Conservation (phyloP, 2,888 invertebrate genomes). For the Atrina japonica region DNA sequence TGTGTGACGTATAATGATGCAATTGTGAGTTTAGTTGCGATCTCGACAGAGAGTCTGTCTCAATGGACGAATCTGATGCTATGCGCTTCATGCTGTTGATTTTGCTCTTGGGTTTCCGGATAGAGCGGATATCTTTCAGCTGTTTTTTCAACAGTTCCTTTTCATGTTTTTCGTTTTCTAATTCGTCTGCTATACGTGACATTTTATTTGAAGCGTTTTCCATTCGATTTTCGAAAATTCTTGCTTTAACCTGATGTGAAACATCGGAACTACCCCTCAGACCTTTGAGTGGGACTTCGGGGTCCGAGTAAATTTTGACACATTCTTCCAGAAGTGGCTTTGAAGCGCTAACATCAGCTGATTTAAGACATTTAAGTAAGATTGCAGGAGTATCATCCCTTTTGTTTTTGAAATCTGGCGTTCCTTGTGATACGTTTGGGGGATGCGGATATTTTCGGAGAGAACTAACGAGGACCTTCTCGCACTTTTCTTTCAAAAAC, state of each 20-base stretch:
- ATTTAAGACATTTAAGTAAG: conserved; percentile 31
- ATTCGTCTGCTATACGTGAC: conserved; percentile 17
- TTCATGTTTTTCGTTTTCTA: conserved; percentile 35
- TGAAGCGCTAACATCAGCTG: conserved; percentile 35
- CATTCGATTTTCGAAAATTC: conserved; percentile 38
- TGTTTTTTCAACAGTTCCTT: conserved; percentile 35
- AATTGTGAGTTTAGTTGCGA: conserved; percentile 7
- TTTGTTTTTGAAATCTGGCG: conserved; percentile 17
- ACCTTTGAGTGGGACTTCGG: conserved; percentile 30
- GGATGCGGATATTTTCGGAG: conserved; percentile 10
- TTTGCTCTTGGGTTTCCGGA: background rate
- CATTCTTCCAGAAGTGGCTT: conserved; percentile 30
- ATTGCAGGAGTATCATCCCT: conserved; percentile 37
- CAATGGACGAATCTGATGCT: conserved; percentile 23
- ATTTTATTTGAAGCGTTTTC: conserved; percentile 26
- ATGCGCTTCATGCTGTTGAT: conserved; percentile 7
- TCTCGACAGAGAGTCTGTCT: conserved; percentile 9
- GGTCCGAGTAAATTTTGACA: conserved; percentile 32
- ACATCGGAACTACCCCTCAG: conserved; percentile 30
- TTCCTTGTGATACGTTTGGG: conserved; percentile 6
- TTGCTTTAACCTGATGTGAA: conserved; percentile 34
- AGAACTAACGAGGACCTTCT: conserved; percentile 25
- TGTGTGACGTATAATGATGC: background rate
- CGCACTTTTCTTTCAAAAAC: conserved; percentile 37
- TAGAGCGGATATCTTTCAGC: conserved; percentile 6